These are phyloP conservation scores for Littorina saxatilis DNA, from an alignment of 1,140 invertebrate genomes.

Conservation along the genomic window DNA sequence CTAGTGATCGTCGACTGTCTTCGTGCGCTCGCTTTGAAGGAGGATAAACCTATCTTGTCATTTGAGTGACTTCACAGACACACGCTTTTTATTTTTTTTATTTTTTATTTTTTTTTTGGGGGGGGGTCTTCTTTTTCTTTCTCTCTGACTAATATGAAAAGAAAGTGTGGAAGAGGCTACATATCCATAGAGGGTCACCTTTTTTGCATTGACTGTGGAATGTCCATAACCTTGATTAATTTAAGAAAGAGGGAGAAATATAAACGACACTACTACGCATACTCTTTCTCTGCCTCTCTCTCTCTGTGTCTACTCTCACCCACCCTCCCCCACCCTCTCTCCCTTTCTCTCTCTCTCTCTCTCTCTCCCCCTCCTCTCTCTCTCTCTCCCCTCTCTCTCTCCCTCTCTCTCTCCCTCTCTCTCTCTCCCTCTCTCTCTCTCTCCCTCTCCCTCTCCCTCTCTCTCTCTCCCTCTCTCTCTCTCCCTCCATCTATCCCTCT, in stretches of 20 bases:
- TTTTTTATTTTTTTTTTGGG: background rate
- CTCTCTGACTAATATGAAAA: background rate
- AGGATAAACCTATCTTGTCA: slow-evolving; percentile 51
- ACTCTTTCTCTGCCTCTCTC: background rate
- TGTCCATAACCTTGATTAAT: background rate
- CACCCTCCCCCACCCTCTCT: too few relatives aligned
- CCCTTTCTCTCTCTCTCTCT: background rate
- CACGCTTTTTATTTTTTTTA: background rate
- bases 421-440: background rate
- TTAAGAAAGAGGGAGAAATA: background rate
- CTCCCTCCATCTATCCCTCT: too few relatives aligned
- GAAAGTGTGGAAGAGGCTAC: background rate
- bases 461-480: slow-evolving; percentile 10
- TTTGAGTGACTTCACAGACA: background rate
- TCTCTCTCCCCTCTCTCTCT: too few relatives aligned
- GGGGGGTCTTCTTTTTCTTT: background rate
- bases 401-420: too few relatives aligned
- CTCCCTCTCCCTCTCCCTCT: background rate
- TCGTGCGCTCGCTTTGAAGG: slow-evolving; percentile 50
- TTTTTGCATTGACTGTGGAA: background rate
- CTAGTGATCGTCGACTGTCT: slow-evolving; percentile 61
- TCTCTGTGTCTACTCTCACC: background rate
- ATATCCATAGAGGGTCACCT: background rate
- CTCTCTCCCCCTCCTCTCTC: too few relatives aligned
- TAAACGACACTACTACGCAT: background rate